Percentiles rank a stretch among this genome's conserved stretches.
Evolutionary conservation across 2,888 invertebrate genomes (phyloP).

Genomic region (Tenthredo amoena): DNA sequence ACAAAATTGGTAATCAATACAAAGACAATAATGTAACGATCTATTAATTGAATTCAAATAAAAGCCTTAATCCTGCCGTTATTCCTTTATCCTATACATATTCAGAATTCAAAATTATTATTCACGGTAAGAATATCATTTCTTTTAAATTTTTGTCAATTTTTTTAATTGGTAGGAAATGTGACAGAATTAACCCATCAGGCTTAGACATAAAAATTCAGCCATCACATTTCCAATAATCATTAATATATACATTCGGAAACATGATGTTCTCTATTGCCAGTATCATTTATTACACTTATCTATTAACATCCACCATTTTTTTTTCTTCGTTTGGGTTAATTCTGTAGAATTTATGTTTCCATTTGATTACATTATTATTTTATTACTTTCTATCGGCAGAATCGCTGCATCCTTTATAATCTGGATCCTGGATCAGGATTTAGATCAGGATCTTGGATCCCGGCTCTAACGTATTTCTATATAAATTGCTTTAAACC

Average conservation of each 20-base stretch:
- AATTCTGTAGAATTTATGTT: slow-evolving; percentile 35
- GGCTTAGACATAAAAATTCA: neutral
- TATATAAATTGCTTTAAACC: neutral
- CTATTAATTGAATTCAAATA: slow-evolving; percentile 68
- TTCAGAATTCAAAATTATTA: slow-evolving; percentile 59
- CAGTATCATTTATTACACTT: slow-evolving; percentile 53
- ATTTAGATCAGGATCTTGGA: no score
- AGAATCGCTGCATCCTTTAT: neutral
- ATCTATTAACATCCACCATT: neutral
- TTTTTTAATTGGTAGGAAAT: slow-evolving; percentile 56
- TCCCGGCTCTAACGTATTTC: neutral
- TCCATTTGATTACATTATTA: slow-evolving; percentile 46
- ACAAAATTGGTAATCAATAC: slow-evolving; percentile 68
- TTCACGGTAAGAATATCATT: slow-evolving; percentile 52
- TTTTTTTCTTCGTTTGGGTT: slow-evolving; percentile 30
- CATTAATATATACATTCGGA: slow-evolving; percentile 53
- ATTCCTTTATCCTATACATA: slow-evolving; percentile 63
- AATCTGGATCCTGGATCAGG: neutral
- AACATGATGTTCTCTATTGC: slow-evolving; percentile 70
- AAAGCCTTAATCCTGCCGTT: slow-evolving; percentile 65
- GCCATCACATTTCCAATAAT: slow-evolving; percentile 54
- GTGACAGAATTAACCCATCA: slow-evolving; percentile 62
- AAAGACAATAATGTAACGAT: slow-evolving; percentile 59
- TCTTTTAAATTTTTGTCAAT: slow-evolving; percentile 1
- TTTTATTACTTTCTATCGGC: slow-evolving; percentile 34